Percentiles rank a stretch among this genome's conserved stretches.
Conservation (phyloP, 2,888 invertebrate species). For the Bimastos eiseni region DNA sequence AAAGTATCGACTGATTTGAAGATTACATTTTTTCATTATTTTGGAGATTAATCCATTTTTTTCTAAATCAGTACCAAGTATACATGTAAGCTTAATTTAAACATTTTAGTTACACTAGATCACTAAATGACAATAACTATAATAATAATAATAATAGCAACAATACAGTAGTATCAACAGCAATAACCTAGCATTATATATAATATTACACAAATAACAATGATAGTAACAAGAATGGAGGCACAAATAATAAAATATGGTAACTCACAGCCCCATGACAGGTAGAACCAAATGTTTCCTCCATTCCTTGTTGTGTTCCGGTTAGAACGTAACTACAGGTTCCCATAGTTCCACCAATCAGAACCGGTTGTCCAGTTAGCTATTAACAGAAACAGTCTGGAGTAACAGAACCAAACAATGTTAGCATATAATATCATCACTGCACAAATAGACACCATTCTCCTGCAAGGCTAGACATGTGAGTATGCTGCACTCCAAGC, state of each 20-base stretch:
- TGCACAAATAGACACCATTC: neutral
- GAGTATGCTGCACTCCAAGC: neutral
- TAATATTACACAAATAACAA: neutral
- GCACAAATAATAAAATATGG: constrained; percentile 7
- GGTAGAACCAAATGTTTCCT: constrained; percentile 98
- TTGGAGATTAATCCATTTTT: too few relatives aligned
- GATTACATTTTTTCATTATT: too few relatives aligned
- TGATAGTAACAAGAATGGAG: neutral
- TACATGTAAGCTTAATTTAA: too few relatives aligned
- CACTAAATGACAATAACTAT: neutral
- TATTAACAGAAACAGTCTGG: constrained; percentile 64
- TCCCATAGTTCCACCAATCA: constrained; percentile 99
- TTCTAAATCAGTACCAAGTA: too few relatives aligned
- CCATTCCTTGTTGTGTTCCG: constrained; percentile 93
- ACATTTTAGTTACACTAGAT: too few relatives aligned
- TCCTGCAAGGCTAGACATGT: neutral
- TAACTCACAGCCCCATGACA: constrained; percentile 94
- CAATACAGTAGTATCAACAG: neutral
- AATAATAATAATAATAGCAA: neutral
- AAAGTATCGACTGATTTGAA: too few relatives aligned
- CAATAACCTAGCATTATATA: too few relatives aligned
- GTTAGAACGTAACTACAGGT: constrained; percentile 98
- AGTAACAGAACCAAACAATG: neutral
- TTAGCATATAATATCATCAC: neutral
- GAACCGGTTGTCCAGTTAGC: constrained; percentile 94